Base-by-base conservation (phyloP, 1,140 invertebrate species). In the Macrotrachela quadricornifera region DNA sequence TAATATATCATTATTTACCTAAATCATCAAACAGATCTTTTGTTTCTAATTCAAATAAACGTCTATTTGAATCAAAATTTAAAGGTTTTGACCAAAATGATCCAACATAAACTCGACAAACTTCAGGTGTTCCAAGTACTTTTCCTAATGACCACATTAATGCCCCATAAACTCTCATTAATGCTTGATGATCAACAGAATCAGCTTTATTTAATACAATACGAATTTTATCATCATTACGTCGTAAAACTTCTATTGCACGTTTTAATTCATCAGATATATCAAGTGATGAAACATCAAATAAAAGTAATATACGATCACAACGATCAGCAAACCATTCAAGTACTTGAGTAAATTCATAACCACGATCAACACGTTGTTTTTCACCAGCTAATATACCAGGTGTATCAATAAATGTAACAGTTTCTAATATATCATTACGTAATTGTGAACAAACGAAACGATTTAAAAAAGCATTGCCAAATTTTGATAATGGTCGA, bases 321-420 rank as follows among this genome's bases (percentile, higher is more conserved):
- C 95, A 88, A 54, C 91, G 74, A 66, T 97, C 92, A 0, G 92
- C 91, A 70, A 97, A 96, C 91, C 91, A 97, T 72, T 96, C 86
- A 37, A 97, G 69, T 13, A 96, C 88, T 15, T 86, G 90, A 30
- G 88, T 86, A 64, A 97, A 97, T 64, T 96, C 87, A 67, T 97
- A 97, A 0, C 91, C 91, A 62, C 91, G 73, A 67, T 96, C 90
- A 0, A 94, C 83, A 56, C 90, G 75, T 67, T 90, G 87, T 65
- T 94, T 92, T 67, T 92, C 86, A 14, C 87, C 87, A n/a, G 74
- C 74, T 14, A 77, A 60, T 52, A 77, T 77, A 56, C 91, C 91
- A 53, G 91, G 91, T 0, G 90, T 95, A 67, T 96, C 91, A 10
- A 96, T 80, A 60, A 97, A 91, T 1, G 87, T 87, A 49, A 96